A percentile compares a stretch with the other conserved stretches of the same genome.
Conservation (phyloP, 2,888 invertebrate species). For the Sinelater perroti region DNA sequence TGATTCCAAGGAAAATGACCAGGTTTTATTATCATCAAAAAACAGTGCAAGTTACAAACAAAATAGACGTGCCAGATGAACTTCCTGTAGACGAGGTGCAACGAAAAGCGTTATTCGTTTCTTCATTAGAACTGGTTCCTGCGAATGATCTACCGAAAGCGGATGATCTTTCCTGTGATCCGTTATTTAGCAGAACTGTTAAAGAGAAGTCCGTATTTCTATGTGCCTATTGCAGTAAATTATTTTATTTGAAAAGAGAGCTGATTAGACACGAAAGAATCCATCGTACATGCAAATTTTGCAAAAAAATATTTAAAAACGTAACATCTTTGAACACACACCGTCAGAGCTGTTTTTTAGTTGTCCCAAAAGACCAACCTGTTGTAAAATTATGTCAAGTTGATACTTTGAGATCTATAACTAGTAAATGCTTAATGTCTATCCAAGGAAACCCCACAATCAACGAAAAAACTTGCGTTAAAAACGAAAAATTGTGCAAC, state of each 20-base stretch:
- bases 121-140: constrained; percentile 17
- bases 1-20: constrained; percentile 17
- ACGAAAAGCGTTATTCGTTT: constrained; percentile 12
- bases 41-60: neutral
- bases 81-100: neutral
- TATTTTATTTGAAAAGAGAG: constrained; percentile 5
- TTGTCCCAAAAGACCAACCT: neutral
- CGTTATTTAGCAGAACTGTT: too few species aligned
- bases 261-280: constrained; percentile 28
- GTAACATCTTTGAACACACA: neutral
- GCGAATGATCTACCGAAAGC: too few species aligned
- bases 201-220: too few species aligned
- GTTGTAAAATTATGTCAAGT: constrained; percentile 4
- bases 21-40: constrained; percentile 1
- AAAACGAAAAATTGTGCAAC: too few species aligned
- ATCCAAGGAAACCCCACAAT: too few species aligned
- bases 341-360: neutral
- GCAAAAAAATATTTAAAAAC: constrained; percentile 18
- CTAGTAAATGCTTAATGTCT: neutral
- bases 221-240: constrained; percentile 1
- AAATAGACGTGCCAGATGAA: constrained; percentile 1
- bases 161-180: too few species aligned
- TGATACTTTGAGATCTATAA: neutral
- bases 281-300: constrained; percentile 33
- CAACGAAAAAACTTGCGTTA: too few species aligned